Evolutionary conservation across 1,140 invertebrate species (phyloP).

Genomic region (Tenebrio molitor): DNA sequence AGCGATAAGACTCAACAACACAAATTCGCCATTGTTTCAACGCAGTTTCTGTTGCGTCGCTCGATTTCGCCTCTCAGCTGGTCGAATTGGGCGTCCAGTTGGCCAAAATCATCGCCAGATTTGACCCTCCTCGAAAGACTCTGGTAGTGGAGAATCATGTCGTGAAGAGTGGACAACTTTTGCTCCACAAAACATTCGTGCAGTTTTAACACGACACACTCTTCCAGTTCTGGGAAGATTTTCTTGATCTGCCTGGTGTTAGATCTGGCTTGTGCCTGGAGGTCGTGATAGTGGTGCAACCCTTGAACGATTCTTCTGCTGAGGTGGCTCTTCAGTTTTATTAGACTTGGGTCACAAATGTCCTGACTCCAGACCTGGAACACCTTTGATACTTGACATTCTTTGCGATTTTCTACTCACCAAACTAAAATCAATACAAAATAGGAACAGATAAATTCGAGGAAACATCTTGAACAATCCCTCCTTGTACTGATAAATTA

Average conservation of each 20-base stretch:
- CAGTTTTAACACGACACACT: not conserved
- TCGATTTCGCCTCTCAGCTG: not conserved
- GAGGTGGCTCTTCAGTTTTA: not conserved
- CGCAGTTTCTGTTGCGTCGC: not conserved
- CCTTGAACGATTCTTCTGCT: constrained; percentile 4
- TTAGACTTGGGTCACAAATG: constrained; percentile 9
- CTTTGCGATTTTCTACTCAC: no score
- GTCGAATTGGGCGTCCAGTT: not conserved
- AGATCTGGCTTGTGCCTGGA: not conserved
- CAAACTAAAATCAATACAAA: no score
- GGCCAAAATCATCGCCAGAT: not conserved
- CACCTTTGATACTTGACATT: no score
- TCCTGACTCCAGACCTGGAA: no score
- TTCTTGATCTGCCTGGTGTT: not conserved
- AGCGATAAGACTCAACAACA: not conserved
- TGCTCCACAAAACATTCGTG: not conserved
- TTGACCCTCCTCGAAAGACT: not conserved
- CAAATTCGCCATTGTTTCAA: not conserved
- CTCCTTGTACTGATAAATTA: no score
- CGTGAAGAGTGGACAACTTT: not conserved
- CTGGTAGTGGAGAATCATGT: not conserved
- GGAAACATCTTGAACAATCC: no score
- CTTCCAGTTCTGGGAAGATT: not conserved
- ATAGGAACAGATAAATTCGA: no score
- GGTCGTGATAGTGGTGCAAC: not conserved